Evolutionary conservation across 2,113 vertebrate species (phyloP), one percentile per base, ranked within the genome.

Genomic region (Pituophis catenifer): DNA sequence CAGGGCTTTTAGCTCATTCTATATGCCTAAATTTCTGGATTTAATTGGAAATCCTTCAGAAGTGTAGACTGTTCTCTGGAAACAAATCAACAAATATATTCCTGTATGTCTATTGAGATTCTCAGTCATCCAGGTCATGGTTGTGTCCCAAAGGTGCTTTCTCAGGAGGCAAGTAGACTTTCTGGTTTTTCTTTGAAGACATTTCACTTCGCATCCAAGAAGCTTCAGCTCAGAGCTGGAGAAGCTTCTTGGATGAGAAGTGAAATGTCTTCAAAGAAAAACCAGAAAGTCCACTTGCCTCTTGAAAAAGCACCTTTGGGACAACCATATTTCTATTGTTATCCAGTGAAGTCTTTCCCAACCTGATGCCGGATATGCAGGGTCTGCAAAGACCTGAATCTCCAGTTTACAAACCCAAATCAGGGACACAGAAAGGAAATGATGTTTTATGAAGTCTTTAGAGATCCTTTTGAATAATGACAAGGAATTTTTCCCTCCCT

Each of bases 401-500:
- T 81, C 75, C 33, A 81, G 75, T 44, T 44, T 21, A 81, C 33
- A 81, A 17, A 33, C 17, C 2, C n/a, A 38, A 38, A 44, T 81
- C 17, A 81, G 75, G 19, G 33, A 52, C 50, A 17, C 52, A 55
- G 11, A 52, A 65, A 93, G 29, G 24, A 75, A 17, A 33, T 3
- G 75, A 94, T 55, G 19, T 75, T 19, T 59, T 88, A 23, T 94
- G 65, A 9, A 89, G 50, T 90, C 24, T 93, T 85, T 90, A 1
- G 53, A 44, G 26, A 26, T 15, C 0, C 50, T 65, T 89, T 70
- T n/a, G 75, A 86, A 90, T 53, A 92, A 92, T 52, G 1, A 12
- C 8, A 3, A 12, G 9, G 85, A 26, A 4, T 38, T 65, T 70
- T 95, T 97, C 96, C 96, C 48, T 97, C 55, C 81, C 96, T 95